Conservation (phyloP, 2,113 vertebrate species). For the Dascyllus trimaculatus region DNA sequence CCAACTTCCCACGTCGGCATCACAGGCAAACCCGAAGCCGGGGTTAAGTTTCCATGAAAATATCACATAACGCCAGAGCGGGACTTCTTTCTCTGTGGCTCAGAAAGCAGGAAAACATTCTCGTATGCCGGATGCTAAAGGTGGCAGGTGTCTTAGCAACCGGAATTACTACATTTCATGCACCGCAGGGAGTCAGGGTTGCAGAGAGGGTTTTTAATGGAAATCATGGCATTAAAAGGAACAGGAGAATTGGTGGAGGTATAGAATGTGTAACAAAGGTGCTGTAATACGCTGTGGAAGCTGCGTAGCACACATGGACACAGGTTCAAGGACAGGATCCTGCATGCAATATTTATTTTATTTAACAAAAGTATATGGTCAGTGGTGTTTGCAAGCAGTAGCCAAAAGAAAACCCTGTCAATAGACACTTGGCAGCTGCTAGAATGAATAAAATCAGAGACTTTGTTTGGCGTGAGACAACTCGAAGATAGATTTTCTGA, state of each 20-base stretch:
- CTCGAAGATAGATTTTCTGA: too few species aligned
- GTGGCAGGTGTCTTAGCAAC: background rate
- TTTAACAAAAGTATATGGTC: too few species aligned
- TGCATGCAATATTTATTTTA: too few species aligned
- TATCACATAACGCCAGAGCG: background rate
- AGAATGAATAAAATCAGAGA: too few species aligned
- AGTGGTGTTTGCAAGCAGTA: too few species aligned
- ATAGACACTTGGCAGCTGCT: too few species aligned
- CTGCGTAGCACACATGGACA: too few species aligned
- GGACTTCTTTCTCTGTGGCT: background rate
- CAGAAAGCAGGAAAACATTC: background rate
- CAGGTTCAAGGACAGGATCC: too few species aligned
- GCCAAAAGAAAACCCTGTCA: too few species aligned
- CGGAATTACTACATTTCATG: background rate
- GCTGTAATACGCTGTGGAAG: background rate
- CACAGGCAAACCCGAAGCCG: background rate
- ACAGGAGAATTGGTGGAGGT: background rate
- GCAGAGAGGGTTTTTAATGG: background rate
- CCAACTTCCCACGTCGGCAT: background rate
- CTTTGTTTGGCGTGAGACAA: too few species aligned
- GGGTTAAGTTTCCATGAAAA: background rate
- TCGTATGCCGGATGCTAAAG: background rate
- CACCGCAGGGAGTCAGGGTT: background rate
- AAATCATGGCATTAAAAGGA: background rate
- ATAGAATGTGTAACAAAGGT: background rate